Evolutionary conservation across 30 jellyfish, hydroid and myxozoan species (phyloP).

Genomic region (Catostylus mosaicus): DNA sequence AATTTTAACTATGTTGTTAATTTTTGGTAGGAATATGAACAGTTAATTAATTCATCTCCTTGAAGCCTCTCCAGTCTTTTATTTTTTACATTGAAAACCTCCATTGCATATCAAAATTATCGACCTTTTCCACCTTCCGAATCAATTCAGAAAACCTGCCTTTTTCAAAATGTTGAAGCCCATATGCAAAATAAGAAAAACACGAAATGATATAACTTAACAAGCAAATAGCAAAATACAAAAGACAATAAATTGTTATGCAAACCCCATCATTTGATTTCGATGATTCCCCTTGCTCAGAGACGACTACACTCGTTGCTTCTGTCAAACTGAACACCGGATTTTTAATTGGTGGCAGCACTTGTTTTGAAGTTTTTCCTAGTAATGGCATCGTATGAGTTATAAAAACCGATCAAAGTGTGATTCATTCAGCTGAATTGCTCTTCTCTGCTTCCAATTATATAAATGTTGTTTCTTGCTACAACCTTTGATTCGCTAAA

Average conservation of each 20-base stretch:
- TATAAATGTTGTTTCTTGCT: background rate
- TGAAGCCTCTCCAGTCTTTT: too few relatives aligned
- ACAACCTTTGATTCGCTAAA: too few relatives aligned
- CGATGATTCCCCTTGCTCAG: constrained; percentile 14
- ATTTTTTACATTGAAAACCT: too few relatives aligned
- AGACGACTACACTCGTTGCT: constrained; percentile 16
- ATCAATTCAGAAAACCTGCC: too few relatives aligned
- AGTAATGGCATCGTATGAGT: constrained; percentile 46
- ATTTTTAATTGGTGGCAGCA: constrained; percentile 83
- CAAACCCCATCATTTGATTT: constrained; percentile 3
- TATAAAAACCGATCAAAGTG: background rate
- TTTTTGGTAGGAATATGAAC: too few relatives aligned
- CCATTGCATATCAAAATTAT: too few relatives aligned
- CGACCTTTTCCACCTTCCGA: too few relatives aligned
- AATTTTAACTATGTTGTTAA: too few relatives aligned
- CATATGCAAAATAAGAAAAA: background rate
- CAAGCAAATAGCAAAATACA: too few relatives aligned
- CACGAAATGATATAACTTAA: too few relatives aligned
- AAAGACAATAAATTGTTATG: background rate
- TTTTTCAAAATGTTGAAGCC: background rate
- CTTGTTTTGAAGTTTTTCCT: constrained; percentile 45
- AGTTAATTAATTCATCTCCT: too few relatives aligned
- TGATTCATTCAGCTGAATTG: background rate
- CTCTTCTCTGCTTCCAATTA: too few relatives aligned
- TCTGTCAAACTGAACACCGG: constrained; percentile 83